Conservation (phyloP, 2,797 vertebrate genomes). For the Enteromius thamalakanensis region DNA sequence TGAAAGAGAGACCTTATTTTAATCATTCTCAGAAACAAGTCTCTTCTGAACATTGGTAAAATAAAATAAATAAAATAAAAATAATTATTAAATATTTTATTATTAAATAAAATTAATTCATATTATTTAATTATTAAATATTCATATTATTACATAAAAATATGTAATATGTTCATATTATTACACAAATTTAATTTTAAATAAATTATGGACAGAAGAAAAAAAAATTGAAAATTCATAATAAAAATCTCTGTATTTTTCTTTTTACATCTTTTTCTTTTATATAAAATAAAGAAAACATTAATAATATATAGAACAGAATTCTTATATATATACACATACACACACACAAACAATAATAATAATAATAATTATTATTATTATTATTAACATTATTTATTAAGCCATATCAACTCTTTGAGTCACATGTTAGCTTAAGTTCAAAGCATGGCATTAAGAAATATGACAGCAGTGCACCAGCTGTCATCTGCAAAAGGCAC, state of each 20-base stretch:
- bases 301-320: too few relatives aligned
- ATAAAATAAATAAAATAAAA: background rate
- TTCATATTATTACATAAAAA: too few relatives aligned
- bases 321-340: too few relatives aligned
- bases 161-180: too few relatives aligned
- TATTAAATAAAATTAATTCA: too few relatives aligned
- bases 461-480: background rate
- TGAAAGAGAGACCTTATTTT: constrained; percentile 34
- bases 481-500: constrained; percentile 17
- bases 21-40: background rate
- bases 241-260: too few relatives aligned
- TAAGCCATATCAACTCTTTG: background rate
- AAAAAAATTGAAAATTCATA: background rate
- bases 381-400: background rate
- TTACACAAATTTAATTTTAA: too few relatives aligned
- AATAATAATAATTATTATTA: background rate
- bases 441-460: constrained; percentile 24
- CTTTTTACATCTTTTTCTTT: background rate
- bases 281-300: background rate
- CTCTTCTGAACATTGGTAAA: background rate
- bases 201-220: too few relatives aligned
- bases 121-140: too few relatives aligned
- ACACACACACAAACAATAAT: too few relatives aligned
- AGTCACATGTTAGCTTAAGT: background rate
- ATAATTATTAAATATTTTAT: too few relatives aligned